phyloP scores from a whole-genome alignment of 1,140 invertebrate species.

The Bacillus rossius region DNA sequence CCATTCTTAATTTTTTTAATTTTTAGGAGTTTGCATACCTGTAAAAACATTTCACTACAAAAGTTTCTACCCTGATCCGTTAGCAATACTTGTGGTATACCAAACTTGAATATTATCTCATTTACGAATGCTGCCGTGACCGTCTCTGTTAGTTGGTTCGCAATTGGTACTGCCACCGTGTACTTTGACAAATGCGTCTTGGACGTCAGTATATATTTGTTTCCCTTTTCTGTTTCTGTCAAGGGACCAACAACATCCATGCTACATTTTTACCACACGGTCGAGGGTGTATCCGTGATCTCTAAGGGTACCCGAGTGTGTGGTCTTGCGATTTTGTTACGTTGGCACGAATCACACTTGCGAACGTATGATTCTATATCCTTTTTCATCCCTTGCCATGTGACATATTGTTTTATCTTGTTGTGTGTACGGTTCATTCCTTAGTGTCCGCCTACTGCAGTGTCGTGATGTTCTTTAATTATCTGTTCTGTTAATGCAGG shows the following conservation, averaged over 20 bases:
- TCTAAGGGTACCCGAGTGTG: constrained; percentile 15
- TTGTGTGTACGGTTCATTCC: constrained; percentile 31
- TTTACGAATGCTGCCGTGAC: constrained; percentile 25
- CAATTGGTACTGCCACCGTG: constrained; percentile 18
- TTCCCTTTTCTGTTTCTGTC: constrained; percentile 19
- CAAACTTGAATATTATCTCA: constrained; percentile 28
- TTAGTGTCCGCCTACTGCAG: constrained; percentile 28
- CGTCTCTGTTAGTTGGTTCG: constrained; percentile 24
- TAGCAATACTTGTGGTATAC: constrained; percentile 28
- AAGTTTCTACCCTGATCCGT: constrained; percentile 34
- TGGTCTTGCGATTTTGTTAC: too few species aligned
- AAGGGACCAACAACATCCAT: constrained; percentile 35
- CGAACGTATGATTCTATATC: constrained; percentile 31
- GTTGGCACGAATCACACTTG: constrained; percentile 31
- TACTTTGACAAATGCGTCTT: constrained; percentile 34
- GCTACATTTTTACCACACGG: constrained; percentile 14
- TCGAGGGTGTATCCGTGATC: constrained; percentile 20
- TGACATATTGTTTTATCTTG: constrained; percentile 28
- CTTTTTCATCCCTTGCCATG: constrained; percentile 31
- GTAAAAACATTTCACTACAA: constrained; percentile 24
- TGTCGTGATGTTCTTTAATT: constrained; percentile 27
- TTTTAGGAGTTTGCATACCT: constrained; percentile 25
- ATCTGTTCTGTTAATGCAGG: constrained; percentile 14
- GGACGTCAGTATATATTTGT: constrained; percentile 31
- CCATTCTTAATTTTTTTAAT: constrained; percentile 29